Evolutionary conservation across 2,113 vertebrate species (phyloP), one percentile per base, ranked within the genome.

Genomic region (Acrocephalus arundinaceus): DNA sequence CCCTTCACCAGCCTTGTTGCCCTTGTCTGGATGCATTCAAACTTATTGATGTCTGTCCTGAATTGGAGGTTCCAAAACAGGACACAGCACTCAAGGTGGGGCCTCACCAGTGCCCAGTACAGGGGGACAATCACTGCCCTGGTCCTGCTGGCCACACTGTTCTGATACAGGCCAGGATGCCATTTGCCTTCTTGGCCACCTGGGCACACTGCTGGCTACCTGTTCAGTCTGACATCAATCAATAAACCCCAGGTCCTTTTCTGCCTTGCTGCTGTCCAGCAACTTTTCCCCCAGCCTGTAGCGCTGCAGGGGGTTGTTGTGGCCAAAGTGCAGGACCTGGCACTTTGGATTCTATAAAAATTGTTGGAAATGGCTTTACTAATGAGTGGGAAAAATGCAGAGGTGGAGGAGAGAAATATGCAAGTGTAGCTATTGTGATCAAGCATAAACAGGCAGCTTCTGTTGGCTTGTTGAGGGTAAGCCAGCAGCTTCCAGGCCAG

Each of bases 351-450:
- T 48, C 20, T 58, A 25, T 16, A 89, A 70, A 61, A 90, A 46
- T 33, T 37, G 20, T 61, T 84, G 67, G 66, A 93, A 87, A 68
- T 24, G 8, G 27, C 48, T 75, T 87, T 81, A 18, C 41, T 61
- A 41, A 55, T 1, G 2, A 41, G 13, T 4, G 7, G 20, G 31
- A 46, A 21, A 66, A 80, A 54, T 62, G 59, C 0, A 0, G 78
- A 83, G 82, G 49, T 85, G 77, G 61, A 83, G 81, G 76, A 84
- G 51, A 76, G 35, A 93, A 90, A 72, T 65, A 41, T 1, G 45
- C 63, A 71, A 55, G 66, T 6, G 2, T 54, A 49, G 61, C 15
- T 77, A 18, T 85, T 81, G 62, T 65, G 74, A 72, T 85, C 57
- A 79, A 66, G 37, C 49, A 49, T 52, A 68, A 80, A 54, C 52